A percentile compares a stretch with the other conserved stretches of the same genome.
These are phyloP conservation scores for Lepidurus couesii DNA, from an alignment of 1,140 invertebrate genomes.

Conservation along the genomic window DNA sequence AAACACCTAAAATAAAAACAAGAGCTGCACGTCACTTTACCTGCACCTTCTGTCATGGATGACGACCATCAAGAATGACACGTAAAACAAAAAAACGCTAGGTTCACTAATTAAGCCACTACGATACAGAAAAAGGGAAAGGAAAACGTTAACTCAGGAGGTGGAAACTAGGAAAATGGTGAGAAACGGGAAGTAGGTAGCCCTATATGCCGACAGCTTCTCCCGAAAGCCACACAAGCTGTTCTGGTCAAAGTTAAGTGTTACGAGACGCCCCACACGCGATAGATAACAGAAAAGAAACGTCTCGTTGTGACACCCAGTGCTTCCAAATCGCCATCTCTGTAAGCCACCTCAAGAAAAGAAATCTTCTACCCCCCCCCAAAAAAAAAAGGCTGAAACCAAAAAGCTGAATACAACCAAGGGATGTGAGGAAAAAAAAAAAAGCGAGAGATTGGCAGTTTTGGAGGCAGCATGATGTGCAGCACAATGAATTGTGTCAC, in stretches of 20 bases:
- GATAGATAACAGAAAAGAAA: background rate
- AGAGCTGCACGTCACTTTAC: background rate
- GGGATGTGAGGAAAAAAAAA: too few species aligned
- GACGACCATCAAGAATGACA: background rate
- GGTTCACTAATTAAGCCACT: background rate
- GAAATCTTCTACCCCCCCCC: background rate
- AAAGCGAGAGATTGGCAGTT: too few species aligned
- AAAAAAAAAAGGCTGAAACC: background rate
- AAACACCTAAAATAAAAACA: background rate
- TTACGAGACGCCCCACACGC: background rate
- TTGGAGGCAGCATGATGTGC: background rate
- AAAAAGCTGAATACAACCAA: too few species aligned
- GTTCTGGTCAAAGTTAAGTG: background rate
- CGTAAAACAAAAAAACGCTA: background rate
- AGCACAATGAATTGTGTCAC: background rate
- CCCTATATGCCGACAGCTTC: background rate
- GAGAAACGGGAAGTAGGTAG: background rate
- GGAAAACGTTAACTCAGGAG: background rate
- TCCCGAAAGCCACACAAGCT: constrained; percentile 14
- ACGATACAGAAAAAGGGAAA: background rate
- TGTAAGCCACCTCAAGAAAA: background rate
- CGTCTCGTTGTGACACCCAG: background rate
- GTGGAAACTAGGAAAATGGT: background rate
- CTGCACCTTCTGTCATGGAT: background rate
- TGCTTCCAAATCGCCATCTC: background rate